These are phyloP conservation scores for Hyposoter dolosus DNA, from an alignment of 2,888 invertebrate genomes.

Conservation along the genomic window DNA sequence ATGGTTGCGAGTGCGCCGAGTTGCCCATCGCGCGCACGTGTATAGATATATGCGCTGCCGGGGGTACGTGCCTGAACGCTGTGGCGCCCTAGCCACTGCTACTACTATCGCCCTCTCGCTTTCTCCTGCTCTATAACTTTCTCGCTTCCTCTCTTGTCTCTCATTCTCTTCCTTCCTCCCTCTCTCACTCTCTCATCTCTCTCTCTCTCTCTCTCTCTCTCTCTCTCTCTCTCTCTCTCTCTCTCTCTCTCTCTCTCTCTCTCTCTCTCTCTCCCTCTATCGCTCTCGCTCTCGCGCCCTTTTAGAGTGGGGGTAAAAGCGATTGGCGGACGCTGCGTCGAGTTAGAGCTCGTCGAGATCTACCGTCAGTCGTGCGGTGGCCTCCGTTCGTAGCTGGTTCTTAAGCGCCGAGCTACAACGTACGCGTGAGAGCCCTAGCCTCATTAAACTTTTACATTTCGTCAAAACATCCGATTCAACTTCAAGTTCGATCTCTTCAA, in stretches of 20 bases:
- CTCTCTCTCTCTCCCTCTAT: slow-evolving; percentile 41
- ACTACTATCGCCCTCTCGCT: slow-evolving; percentile 51
- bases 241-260: slow-evolving; percentile 11
- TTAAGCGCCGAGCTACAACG: slow-evolving; percentile 69
- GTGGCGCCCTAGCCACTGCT: slow-evolving; percentile 62
- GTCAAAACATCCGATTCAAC: background rate
- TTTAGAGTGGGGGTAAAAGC: slow-evolving; percentile 73
- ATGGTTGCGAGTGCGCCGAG: slow-evolving; percentile 60
- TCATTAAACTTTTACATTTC: slow-evolving; percentile 61
- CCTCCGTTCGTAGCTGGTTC: slow-evolving; percentile 78
- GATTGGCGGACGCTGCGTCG: slow-evolving; percentile 82
- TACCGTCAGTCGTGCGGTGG: slow-evolving; percentile 83
- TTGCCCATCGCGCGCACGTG: slow-evolving; percentile 65
- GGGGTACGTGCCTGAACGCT: slow-evolving; percentile 65
- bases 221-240: slow-evolving; percentile 35
- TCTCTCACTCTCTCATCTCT: slow-evolving; percentile 36
- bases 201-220: slow-evolving; percentile 44
- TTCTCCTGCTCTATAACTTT: slow-evolving; percentile 21
- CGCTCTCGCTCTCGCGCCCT: slow-evolving; percentile 56
- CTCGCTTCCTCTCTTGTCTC: slow-evolving; percentile 30
- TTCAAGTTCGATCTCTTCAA: background rate
- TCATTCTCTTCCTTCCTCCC: slow-evolving; percentile 30
- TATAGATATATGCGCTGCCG: slow-evolving; percentile 54
- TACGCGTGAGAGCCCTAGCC: slow-evolving; percentile 47
- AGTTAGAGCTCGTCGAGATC: slow-evolving; percentile 82